phyloP scores from a whole-genome alignment of 2,113 vertebrate genomes.

The Engraulis encrasicolus region DNA sequence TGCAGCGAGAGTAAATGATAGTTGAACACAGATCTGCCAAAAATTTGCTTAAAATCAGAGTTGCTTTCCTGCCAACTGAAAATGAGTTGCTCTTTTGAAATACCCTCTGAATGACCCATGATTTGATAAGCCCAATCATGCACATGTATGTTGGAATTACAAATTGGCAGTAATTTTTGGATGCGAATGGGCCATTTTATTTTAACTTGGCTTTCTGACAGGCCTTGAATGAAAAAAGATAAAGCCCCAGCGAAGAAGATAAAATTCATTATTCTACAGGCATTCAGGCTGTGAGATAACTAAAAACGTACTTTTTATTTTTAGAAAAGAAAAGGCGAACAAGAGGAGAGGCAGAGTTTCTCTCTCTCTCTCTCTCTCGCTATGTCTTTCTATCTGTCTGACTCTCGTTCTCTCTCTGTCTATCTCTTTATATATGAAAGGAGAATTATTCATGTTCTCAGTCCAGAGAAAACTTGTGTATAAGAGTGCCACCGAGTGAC shows the following conservation, averaged over 20 bases:
- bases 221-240: slow-evolving; percentile 71
- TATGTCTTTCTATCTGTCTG: slow-evolving; percentile 52
- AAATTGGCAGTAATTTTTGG: slow-evolving; percentile 53
- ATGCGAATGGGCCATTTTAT: slow-evolving; percentile 50
- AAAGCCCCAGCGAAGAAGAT: slow-evolving; percentile 57
- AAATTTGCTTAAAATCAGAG: slow-evolving; percentile 21
- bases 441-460: slow-evolving; percentile 63
- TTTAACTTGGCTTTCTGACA: slow-evolving; percentile 65
- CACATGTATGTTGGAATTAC: slow-evolving; percentile 48
- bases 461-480: slow-evolving; percentile 51
- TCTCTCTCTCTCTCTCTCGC: slow-evolving; percentile 46
- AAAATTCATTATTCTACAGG: slow-evolving; percentile 59
- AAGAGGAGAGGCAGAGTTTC: slow-evolving; percentile 10
- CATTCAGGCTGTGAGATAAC: slow-evolving; percentile 59
- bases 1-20: neutral
- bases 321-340: slow-evolving; percentile 29
- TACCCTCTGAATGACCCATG: slow-evolving; percentile 43
- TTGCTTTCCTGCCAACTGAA: slow-evolving; percentile 22
- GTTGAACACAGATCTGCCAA: slow-evolving; percentile 17
- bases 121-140: slow-evolving; percentile 56
- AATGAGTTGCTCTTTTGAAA: slow-evolving; percentile 30
- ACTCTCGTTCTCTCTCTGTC: neutral
- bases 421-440: slow-evolving; percentile 62
- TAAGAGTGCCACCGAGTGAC: slow-evolving; percentile 66
- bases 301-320: slow-evolving; percentile 57